Evolutionary conservation across 2,797 vertebrate species (phyloP).

Genomic region (Octomys mimax): DNA sequence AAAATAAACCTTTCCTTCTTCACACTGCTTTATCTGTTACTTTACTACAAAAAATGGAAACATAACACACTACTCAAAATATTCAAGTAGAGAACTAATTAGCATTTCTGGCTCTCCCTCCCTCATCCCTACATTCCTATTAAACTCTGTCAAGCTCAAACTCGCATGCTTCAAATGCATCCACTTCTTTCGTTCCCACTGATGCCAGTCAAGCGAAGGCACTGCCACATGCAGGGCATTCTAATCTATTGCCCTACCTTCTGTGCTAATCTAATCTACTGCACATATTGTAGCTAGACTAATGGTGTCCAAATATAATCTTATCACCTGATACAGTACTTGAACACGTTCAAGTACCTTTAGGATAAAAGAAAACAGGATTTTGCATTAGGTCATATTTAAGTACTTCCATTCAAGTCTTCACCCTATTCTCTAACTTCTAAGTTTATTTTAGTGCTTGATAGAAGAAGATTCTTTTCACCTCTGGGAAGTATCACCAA

Average conservation of each 20-base stretch:
- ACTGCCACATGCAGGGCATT: background rate
- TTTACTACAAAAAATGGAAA: background rate
- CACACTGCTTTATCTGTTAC: background rate
- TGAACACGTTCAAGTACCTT: background rate
- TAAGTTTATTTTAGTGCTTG: background rate
- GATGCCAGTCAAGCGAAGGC: background rate
- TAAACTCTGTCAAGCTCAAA: background rate
- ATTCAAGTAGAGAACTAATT: background rate
- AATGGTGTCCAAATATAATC: background rate
- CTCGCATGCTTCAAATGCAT: background rate
- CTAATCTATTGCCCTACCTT: background rate
- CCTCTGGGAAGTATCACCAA: background rate
- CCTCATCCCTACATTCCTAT: background rate
- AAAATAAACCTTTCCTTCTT: background rate
- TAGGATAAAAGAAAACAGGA: background rate
- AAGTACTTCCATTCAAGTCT: background rate
- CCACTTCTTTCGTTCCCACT: background rate
- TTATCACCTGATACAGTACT: background rate
- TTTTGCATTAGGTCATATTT: background rate
- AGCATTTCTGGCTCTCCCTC: background rate
- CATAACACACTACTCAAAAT: background rate
- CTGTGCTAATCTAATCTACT: background rate
- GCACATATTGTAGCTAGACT: rapidly evolving
- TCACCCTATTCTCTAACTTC: background rate
- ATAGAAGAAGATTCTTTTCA: background rate